Conservation (phyloP, 2,888 invertebrate species). For the Stenolophus ochropezus region DNA sequence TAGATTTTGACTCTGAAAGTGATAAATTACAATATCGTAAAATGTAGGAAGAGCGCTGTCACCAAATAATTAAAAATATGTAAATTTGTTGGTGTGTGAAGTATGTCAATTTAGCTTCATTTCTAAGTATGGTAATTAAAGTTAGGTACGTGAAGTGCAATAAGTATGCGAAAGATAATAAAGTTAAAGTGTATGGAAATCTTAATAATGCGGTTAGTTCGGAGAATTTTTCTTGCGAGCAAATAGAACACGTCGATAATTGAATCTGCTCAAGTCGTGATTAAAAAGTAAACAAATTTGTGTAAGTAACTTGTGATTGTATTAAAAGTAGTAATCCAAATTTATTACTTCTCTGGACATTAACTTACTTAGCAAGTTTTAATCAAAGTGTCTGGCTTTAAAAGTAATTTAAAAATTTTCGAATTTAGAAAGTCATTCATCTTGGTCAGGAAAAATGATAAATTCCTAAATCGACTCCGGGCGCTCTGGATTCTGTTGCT, state of each 20-base stretch:
- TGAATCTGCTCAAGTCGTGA: background rate
- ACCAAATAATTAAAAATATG: too few relatives aligned
- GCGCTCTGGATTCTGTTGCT: background rate
- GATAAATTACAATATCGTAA: too few relatives aligned
- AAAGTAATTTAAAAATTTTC: slow-evolving; percentile 55
- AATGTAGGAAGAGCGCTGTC: too few relatives aligned
- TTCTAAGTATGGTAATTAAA: too few relatives aligned
- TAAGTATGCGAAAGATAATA: too few relatives aligned
- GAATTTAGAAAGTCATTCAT: slow-evolving; percentile 44
- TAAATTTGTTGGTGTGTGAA: too few relatives aligned
- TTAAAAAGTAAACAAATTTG: slow-evolving; percentile 47
- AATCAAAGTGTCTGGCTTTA: slow-evolving; percentile 52
- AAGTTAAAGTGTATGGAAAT: background rate
- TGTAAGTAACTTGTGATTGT: slow-evolving; percentile 42
- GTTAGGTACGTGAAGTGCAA: too few relatives aligned
- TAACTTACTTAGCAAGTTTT: slow-evolving; percentile 55
- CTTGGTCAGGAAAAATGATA: slow-evolving; percentile 47
- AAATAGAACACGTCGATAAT: background rate
- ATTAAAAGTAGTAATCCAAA: slow-evolving; percentile 51
- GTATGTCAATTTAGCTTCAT: too few relatives aligned
- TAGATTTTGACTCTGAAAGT: too few relatives aligned
- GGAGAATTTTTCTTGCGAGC: background rate
- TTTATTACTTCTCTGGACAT: slow-evolving; percentile 41
- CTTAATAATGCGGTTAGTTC: background rate
- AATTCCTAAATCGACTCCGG: slow-evolving; percentile 30